Percentiles rank a stretch among this genome's conserved stretches.
Conservation (phyloP, 2,113 vertebrate genomes). For the Spilogale gracilis region DNA sequence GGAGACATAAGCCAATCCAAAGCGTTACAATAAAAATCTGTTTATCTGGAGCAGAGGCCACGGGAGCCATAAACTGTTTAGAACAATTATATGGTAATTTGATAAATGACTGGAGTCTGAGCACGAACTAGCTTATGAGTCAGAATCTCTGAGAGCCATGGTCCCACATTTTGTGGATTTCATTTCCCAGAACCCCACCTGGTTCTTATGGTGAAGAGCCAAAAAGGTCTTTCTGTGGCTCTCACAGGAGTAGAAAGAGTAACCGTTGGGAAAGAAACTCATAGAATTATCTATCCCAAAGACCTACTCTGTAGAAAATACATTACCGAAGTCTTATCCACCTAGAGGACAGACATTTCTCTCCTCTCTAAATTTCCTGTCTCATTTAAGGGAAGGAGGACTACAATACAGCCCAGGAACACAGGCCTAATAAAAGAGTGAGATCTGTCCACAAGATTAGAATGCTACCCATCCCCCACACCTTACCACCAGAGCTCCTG, state of each 20-base stretch:
- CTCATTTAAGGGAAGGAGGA: neutral
- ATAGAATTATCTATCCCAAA: neutral
- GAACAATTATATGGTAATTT: neutral
- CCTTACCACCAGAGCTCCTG: neutral
- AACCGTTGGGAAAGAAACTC: neutral
- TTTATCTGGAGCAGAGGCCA: neutral
- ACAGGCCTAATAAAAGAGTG: neutral
- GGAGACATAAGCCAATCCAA: neutral
- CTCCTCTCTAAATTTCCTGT: neutral
- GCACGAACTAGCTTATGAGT: neutral
- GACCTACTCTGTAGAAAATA: neutral
- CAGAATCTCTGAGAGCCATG: neutral
- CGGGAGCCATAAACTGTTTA: neutral
- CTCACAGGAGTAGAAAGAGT: neutral
- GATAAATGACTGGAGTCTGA: neutral
- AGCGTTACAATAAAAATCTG: neutral
- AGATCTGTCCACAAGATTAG: neutral
- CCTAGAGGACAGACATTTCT: neutral
- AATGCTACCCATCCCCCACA: neutral
- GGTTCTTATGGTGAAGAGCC: neutral
- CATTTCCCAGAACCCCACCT: neutral
- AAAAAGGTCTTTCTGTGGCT: neutral
- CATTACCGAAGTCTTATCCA: neutral
- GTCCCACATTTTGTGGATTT: neutral
- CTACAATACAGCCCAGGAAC: neutral